phyloP scores from a whole-genome alignment of 2,888 invertebrate species.

The Pyrrhia umbra region DNA sequence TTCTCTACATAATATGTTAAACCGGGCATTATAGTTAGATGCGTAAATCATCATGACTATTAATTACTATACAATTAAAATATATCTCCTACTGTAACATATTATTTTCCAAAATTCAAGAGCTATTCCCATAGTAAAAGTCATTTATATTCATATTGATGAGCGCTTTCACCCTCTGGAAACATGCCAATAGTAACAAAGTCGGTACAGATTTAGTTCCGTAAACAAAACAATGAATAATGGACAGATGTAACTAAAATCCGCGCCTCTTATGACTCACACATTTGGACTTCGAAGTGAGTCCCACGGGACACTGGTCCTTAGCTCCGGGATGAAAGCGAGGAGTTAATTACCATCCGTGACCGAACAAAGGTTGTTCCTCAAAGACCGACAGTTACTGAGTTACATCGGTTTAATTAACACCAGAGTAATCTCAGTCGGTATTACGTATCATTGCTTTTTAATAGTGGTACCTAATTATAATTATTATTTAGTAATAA shows the following conservation, averaged over 20 bases:
- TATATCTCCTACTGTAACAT: background rate
- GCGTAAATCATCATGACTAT: too few relatives aligned
- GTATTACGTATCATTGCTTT: slow-evolving; percentile 48
- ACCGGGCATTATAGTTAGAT: too few relatives aligned
- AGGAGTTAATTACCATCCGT: slow-evolving; percentile 56
- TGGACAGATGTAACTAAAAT: slow-evolving; percentile 1
- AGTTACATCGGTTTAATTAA: slow-evolving; percentile 46
- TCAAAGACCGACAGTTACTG: slow-evolving; percentile 43
- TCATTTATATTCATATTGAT: background rate
- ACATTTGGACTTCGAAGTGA: slow-evolving; percentile 12
- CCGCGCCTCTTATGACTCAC: slow-evolving; percentile 41
- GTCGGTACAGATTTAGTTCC: background rate
- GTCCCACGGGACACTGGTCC: slow-evolving; percentile 51
- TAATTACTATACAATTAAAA: too few relatives aligned
- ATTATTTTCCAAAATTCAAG: background rate
- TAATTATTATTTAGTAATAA: slow-evolving; percentile 22
- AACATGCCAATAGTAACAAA: background rate
- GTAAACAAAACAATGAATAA: background rate
- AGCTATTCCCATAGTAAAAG: too few relatives aligned
- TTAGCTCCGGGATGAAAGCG: slow-evolving; percentile 39
- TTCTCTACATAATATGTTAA: too few relatives aligned
- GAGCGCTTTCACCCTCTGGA: background rate
- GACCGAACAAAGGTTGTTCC: slow-evolving; percentile 50
- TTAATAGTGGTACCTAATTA: slow-evolving; percentile 43
- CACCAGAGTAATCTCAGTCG: slow-evolving; percentile 41